phyloP scores from a whole-genome alignment of 2,888 invertebrate genomes.

The Leptinotarsa juncta region DNA sequence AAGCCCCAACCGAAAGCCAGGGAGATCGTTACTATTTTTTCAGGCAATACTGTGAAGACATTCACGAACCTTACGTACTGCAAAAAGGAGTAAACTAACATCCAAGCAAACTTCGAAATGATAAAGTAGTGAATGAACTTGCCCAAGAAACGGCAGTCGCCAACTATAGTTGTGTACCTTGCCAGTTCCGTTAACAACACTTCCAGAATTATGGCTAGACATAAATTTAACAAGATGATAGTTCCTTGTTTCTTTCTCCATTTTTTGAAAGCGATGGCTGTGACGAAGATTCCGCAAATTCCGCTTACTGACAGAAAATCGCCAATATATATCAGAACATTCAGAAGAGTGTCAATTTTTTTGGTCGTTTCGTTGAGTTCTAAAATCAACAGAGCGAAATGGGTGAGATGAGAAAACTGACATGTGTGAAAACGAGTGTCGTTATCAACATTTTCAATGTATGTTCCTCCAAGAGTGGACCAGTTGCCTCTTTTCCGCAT shows the following conservation, averaged over 20 bases:
- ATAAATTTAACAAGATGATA: constrained; percentile 71
- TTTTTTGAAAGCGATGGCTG: constrained; percentile 69
- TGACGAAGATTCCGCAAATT: constrained; percentile 67
- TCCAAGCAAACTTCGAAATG: constrained; percentile 78
- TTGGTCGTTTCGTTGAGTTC: constrained; percentile 39
- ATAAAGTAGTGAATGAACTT: constrained; percentile 75
- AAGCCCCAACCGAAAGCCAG: constrained; percentile 75
- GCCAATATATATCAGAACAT: constrained; percentile 68
- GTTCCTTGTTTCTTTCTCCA: constrained; percentile 75
- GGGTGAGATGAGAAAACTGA: constrained; percentile 70
- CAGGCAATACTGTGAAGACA: constrained; percentile 72
- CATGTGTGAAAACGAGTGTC: constrained; percentile 67
- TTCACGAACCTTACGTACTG: constrained; percentile 76
- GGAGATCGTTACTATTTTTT: constrained; percentile 73
- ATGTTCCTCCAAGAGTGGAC: constrained; percentile 70
- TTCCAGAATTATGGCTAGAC: constrained; percentile 68
- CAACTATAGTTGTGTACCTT: constrained; percentile 23
- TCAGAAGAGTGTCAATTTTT: constrained; percentile 65
- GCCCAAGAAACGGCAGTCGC: constrained; percentile 70
- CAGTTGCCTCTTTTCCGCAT: constrained; percentile 66
- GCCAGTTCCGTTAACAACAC: constrained; percentile 58
- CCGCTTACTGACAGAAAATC: constrained; percentile 69
- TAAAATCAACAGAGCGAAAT: constrained; percentile 70
- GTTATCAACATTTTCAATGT: constrained; percentile 58
- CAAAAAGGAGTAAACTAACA: constrained; percentile 76